phyloP scores from a whole-genome alignment of 2,113 vertebrate species.

The Pluvianellus socialis region DNA sequence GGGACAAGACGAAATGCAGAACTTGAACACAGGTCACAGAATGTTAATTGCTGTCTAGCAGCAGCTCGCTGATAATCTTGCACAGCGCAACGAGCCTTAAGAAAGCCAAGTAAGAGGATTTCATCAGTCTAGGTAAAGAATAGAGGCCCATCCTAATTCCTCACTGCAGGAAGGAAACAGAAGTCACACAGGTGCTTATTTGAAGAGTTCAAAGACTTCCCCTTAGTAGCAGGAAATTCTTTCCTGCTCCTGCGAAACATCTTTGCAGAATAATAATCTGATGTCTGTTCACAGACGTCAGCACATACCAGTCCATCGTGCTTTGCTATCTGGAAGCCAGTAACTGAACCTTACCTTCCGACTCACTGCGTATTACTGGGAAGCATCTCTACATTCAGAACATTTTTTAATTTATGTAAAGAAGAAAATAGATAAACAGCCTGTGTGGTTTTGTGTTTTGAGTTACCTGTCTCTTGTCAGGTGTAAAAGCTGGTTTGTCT shows the following conservation, averaged over 20 bases:
- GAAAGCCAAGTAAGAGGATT: background rate
- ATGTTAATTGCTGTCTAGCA: background rate
- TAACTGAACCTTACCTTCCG: background rate
- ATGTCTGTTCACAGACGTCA: background rate
- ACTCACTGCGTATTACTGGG: background rate
- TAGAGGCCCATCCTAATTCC: background rate
- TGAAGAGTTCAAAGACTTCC: background rate
- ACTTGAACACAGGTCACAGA: background rate
- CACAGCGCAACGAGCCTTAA: background rate
- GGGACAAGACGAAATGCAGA: background rate
- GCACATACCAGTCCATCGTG: accelerated
- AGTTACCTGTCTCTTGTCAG: background rate
- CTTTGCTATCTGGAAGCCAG: background rate
- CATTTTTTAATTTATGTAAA: background rate
- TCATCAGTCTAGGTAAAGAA: background rate
- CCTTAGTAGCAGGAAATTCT: background rate
- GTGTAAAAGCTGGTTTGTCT: background rate
- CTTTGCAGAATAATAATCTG: background rate
- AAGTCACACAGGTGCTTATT: background rate
- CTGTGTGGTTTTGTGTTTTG: background rate
- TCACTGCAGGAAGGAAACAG: background rate
- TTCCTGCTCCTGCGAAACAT: background rate
- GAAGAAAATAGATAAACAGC: background rate
- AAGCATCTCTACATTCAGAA: background rate
- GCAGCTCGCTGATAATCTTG: background rate